phyloP scores from a whole-genome alignment of 2,113 vertebrate species.

The Lota lota region DNA sequence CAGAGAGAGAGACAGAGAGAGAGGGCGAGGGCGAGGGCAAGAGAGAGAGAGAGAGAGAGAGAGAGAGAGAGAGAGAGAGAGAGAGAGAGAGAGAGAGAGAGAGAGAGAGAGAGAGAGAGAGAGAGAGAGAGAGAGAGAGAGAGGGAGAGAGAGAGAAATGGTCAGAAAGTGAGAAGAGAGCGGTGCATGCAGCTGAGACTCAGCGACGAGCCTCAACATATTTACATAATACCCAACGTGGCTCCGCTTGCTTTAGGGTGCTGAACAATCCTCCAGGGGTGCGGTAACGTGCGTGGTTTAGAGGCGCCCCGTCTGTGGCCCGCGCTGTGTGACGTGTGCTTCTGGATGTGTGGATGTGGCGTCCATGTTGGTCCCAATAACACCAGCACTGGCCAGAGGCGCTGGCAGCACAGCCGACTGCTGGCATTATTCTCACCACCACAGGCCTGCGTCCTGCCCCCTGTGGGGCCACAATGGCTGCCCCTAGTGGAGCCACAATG shows the following conservation, averaged over 20 bases:
- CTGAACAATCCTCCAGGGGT: no score
- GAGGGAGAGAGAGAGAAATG: not conserved
- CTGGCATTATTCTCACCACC: constrained; percentile 68
- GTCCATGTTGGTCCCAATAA: constrained; percentile 57
- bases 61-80: constrained; percentile 3
- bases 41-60: not conserved
- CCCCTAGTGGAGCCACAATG: no score
- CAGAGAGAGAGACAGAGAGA: not conserved
- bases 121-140: not conserved
- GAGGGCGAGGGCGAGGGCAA: not conserved
- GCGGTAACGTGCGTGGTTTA: no score
- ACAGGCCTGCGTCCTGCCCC: constrained; percentile 17
- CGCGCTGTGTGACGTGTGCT: not conserved
- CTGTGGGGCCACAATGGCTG: no score
- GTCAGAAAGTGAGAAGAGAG: not conserved
- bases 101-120: not conserved
- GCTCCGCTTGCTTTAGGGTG: no score
- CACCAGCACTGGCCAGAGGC: constrained; percentile 61
- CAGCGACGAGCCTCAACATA: not conserved
- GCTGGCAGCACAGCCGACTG: constrained; percentile 50
- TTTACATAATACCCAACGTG: no score
- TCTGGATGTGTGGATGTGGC: not conserved
- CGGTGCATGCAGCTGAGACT: not conserved
- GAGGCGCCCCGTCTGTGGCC: no score
- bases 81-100: not conserved